Percentiles rank a stretch among this genome's conserved stretches.
These are phyloP conservation scores for Babylonia areolata DNA, from an alignment of 1,140 invertebrate species.

Conservation along the genomic window DNA sequence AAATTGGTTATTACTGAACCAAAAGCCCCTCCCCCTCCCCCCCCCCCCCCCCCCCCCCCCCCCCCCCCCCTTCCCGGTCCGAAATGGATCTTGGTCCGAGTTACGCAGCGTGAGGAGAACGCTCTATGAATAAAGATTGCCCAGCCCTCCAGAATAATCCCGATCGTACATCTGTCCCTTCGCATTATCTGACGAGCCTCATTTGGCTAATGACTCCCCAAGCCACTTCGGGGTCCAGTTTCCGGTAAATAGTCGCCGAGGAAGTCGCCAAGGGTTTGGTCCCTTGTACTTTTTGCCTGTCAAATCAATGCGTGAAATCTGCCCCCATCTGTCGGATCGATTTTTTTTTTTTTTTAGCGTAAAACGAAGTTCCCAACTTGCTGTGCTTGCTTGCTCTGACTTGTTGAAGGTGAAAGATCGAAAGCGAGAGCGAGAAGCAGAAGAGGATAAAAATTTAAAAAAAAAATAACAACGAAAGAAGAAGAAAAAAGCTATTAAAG, in stretches of 20 bases:
- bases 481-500: not conserved
- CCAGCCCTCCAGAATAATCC: not conserved
- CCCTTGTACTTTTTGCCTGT: constrained; percentile 17
- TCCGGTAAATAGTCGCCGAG: constrained; percentile 21
- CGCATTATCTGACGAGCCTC: not conserved
- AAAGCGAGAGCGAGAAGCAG: not conserved
- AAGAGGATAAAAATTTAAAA: not conserved
- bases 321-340: constrained; percentile 24
- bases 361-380: constrained; percentile 23
- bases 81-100: constrained; percentile 9
- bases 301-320: constrained; percentile 36
- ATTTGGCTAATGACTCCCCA: constrained; percentile 33
- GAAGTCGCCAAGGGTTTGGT: constrained; percentile 10
- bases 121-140: constrained; percentile 33
- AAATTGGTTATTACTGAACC: constrained; percentile 29
- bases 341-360: too few species aligned
- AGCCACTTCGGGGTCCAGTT: not conserved
- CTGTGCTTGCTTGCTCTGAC: not conserved
- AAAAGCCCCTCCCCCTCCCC: not conserved
- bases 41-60: too few species aligned
- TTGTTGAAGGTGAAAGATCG: constrained; percentile 12
- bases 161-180: constrained; percentile 16
- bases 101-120: constrained; percentile 23
- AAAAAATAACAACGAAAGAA: not conserved
- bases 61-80: too few species aligned